Base-by-base conservation (phyloP, 2,797 vertebrate species). In the Craterocephalus amniculus region DNA sequence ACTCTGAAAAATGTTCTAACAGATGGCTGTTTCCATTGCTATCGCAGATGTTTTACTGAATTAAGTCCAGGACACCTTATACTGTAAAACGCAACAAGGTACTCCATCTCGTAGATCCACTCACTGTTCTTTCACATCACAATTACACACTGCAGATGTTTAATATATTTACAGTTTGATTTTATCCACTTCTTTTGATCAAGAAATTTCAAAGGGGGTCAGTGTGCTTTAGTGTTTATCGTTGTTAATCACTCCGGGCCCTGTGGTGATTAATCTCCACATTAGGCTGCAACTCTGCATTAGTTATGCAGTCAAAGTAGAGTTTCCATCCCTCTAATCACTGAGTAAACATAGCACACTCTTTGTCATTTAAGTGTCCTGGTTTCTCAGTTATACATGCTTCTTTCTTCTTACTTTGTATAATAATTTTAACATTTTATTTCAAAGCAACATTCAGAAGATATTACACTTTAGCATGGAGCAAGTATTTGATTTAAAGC, bases 1-100 rank as follows among this genome's bases (percentile, higher is more conserved):
- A 73, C 29, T 43, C n/a, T 13, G 3, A 24, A 26, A 18, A 24
- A 55, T 36, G 13, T 10, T 0, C 29, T 24, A 48, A 16, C 84
- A 83, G 76, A 81, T 74, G 74, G 61, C 24, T 66, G 43, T 70
- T 70, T 76, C 59, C n/a, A 6, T 58, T 43, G 32, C 70, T 57
- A 32, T 70, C 43, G 35, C 85, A 83, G 83, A 79, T 84, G 83
- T 78, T 85, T 72, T 61, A 70, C 72, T 67, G 76, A 83, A 81
- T 88, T 73, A 83, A 76, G 6, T 77, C 74, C 80, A 31, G 2
- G 67, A 74, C 71, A 68, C 63, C 49, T 56, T 13, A 54, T 24
- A n/a, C n/a, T n/a, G n/a, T n/a, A 72, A 75, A 79, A 74, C 63
- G 38, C 51, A 65, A 58, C 67, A 52, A 24, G 11, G 48, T 14